Base-by-base conservation (phyloP, 1,140 invertebrate species). In the Tribolium madens region DNA sequence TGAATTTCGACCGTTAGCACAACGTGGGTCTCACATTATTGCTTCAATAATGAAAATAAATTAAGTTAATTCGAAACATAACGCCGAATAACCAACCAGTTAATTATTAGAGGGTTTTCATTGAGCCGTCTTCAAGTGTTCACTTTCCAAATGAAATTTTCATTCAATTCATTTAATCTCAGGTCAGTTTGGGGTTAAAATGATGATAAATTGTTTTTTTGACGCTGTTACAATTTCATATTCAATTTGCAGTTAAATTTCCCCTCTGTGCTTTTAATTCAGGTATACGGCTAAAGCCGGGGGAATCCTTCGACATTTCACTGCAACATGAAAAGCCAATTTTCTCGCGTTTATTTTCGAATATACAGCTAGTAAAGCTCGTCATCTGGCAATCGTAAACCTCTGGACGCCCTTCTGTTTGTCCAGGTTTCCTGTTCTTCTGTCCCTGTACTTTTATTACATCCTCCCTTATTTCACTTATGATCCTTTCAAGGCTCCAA, bases 331-430 rank as follows among this genome's bases (percentile, higher is more conserved):
- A 72, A 72, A 72, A 72, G 70, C 70, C 70, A 72, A 72, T 72
- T 72, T 72, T 26, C 46, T 72, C 12, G 46, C 70, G 46, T 72
- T 72, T 72, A 72, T 72, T 72, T 72, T 72, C 42, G 17, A 72
- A 72, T 72, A 72, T 50, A 71, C 69, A 47, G 69, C 70, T 50
- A 46, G 70, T 72, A 72, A 72, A 72, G 46, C 50, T 46, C 70
- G 70, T 72, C 69, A 71, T 71, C 70, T 72, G 70, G 42, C 21
- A 48, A 72, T 72, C 70, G 70, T 72, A 72, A 72, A 72, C 70
- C 42, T 72, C 57, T 31, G 52, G 52, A 21, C 18, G 21, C 57
- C 57, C 57, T 26, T 18, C 21, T 64, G 57, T 64, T 64, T 64
- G 57, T 64, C 57, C 57, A 64, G 26, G 57, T 64, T 31, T 60